Percentiles rank a stretch among this genome's conserved stretches.
Evolutionary conservation across 2,113 vertebrate species (phyloP).

Genomic region (Pachycephala philippinensis): DNA sequence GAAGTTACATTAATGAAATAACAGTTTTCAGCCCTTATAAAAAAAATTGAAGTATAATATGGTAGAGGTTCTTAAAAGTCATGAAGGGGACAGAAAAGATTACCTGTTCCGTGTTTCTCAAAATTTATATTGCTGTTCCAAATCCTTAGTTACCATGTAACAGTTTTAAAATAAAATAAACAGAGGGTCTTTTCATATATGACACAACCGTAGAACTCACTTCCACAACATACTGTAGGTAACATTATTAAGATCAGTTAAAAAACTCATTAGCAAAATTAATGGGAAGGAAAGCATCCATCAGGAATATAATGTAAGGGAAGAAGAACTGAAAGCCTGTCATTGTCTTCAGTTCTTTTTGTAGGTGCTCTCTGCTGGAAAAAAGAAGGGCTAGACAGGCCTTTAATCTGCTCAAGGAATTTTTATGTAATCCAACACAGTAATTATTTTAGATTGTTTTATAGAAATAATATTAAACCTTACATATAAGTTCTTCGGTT

Average conservation of each 20-base stretch:
- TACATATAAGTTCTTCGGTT: neutral
- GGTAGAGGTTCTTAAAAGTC: neutral
- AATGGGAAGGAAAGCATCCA: neutral
- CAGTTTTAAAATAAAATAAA: neutral
- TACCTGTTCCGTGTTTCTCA: neutral
- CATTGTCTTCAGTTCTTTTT: neutral
- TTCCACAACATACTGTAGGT: fast-evolving
- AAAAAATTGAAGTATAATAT: neutral
- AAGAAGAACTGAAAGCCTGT: neutral
- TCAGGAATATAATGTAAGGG: neutral
- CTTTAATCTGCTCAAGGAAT: neutral
- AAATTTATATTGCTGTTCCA: neutral
- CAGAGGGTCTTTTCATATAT: neutral
- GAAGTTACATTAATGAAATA: neutral
- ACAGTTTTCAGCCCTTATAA: neutral
- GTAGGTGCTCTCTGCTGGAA: neutral
- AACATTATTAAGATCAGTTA: neutral
- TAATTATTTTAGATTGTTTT: neutral
- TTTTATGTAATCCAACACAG: neutral
- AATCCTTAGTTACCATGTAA: neutral
- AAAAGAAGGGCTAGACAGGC: neutral
- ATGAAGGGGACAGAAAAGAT: neutral
- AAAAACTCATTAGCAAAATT: neutral
- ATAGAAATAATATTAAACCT: neutral
- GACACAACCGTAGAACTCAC: neutral